Conservation (phyloP, 1,140 invertebrate species). For the Paraescarpia echinospica region DNA sequence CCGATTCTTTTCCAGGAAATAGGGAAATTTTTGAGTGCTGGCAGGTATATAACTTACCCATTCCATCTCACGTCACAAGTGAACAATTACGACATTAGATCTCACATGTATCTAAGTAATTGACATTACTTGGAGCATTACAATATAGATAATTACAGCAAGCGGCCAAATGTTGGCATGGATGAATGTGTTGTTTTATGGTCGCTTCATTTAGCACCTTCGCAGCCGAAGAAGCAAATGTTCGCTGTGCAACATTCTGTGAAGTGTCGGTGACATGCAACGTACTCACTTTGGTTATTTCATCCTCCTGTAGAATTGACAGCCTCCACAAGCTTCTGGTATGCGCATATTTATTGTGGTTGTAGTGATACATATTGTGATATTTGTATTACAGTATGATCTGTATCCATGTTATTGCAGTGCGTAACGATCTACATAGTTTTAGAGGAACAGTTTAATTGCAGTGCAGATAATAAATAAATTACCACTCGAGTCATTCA, state of each 20-base stretch:
- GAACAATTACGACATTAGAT: not conserved
- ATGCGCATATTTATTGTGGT: too few species aligned
- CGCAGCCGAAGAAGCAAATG: not conserved
- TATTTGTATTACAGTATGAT: too few species aligned
- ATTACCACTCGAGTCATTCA: too few species aligned
- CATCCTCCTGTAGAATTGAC: not conserved
- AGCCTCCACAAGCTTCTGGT: not conserved
- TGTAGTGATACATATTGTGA: too few species aligned
- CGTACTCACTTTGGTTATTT: not conserved
- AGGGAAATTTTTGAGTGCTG: too few species aligned
- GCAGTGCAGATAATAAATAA: too few species aligned
- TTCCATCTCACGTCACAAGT: too few species aligned
- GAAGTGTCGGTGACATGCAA: not conserved
- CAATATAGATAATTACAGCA: not conserved
- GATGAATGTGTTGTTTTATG: not conserved
- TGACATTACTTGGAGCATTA: not conserved
- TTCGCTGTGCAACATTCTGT: not conserved
- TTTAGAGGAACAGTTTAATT: too few species aligned
- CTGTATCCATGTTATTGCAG: too few species aligned
- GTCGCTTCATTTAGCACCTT: not conserved
- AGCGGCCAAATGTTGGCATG: not conserved
- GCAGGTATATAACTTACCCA: too few species aligned
- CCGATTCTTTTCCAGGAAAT: too few species aligned
- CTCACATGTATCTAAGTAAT: not conserved
- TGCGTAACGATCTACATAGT: too few species aligned